phyloP scores from a whole-genome alignment of 92 coral and sea anemone genomes.

The Montipora capitata region DNA sequence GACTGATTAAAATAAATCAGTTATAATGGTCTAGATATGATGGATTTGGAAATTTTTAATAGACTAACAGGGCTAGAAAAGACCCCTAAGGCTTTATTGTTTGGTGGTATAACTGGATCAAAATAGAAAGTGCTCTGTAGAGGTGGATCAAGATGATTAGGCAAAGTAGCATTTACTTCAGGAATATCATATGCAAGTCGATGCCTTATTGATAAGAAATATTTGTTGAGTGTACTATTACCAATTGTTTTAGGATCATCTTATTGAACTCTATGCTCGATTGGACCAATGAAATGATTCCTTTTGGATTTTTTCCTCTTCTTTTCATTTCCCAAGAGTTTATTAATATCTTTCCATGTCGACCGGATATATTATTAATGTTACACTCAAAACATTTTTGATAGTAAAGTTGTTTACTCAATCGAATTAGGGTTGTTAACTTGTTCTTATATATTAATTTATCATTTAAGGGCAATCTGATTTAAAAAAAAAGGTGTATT shows the following conservation, averaged over 20 bases:
- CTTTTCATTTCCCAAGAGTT: background rate
- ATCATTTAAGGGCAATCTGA: too few species aligned
- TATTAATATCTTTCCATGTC: background rate
- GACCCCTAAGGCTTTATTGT: background rate
- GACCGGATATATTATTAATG: background rate
- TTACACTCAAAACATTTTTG: background rate
- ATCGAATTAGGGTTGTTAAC: too few species aligned
- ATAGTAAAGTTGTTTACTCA: background rate
- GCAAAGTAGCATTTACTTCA: too few species aligned
- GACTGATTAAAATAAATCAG: background rate
- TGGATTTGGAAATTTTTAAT: background rate
- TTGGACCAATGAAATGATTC: background rate
- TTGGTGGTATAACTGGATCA: background rate
- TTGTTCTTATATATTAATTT: too few species aligned
- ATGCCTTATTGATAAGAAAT: background rate
- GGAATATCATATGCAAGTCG: too few species aligned
- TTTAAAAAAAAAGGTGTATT: too few species aligned
- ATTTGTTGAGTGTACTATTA: conserved; percentile 11
- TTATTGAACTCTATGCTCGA: background rate
- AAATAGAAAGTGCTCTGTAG: too few species aligned
- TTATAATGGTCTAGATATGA: background rate
- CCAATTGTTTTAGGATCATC: background rate
- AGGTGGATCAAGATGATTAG: too few species aligned
- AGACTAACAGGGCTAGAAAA: background rate
- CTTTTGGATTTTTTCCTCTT: background rate